These are phyloP conservation scores for Struthidea cinerea DNA, from an alignment of 2,113 vertebrate species.

Conservation along the genomic window DNA sequence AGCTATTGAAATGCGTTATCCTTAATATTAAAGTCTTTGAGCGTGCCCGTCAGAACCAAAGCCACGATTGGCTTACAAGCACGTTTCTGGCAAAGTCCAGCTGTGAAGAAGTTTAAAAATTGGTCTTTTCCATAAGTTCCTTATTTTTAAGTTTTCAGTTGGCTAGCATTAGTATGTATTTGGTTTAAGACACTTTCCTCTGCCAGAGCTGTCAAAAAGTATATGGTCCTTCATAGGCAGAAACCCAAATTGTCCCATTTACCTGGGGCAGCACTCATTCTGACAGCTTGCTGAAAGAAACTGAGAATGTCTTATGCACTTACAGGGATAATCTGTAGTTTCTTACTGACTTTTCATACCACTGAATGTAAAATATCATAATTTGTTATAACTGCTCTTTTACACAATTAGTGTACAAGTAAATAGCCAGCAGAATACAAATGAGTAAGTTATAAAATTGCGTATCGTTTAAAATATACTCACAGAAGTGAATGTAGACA, in stretches of 20 bases:
- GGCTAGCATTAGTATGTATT: background rate
- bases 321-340: background rate
- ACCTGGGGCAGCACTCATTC: background rate
- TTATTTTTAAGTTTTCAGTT: background rate
- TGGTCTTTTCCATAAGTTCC: background rate
- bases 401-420: background rate
- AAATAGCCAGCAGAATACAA: background rate
- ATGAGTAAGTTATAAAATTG: background rate
- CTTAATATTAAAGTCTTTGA: background rate
- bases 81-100: background rate
- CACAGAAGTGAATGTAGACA: background rate
- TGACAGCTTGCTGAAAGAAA: background rate
- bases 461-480: background rate
- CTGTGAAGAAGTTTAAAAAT: background rate
- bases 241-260: background rate
- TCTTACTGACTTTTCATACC: background rate
- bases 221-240: background rate
- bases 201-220: background rate
- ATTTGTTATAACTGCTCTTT: background rate
- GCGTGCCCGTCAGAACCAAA: background rate
- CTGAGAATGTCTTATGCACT: background rate
- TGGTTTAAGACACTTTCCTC: background rate
- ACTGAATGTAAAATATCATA: background rate
- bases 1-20: background rate
- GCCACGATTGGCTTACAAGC: rapidly evolving